Percentiles rank a stretch among this genome's conserved stretches.
These are phyloP conservation scores for Pandion haliaetus DNA, from an alignment of 2,113 vertebrate species.

Conservation along the genomic window DNA sequence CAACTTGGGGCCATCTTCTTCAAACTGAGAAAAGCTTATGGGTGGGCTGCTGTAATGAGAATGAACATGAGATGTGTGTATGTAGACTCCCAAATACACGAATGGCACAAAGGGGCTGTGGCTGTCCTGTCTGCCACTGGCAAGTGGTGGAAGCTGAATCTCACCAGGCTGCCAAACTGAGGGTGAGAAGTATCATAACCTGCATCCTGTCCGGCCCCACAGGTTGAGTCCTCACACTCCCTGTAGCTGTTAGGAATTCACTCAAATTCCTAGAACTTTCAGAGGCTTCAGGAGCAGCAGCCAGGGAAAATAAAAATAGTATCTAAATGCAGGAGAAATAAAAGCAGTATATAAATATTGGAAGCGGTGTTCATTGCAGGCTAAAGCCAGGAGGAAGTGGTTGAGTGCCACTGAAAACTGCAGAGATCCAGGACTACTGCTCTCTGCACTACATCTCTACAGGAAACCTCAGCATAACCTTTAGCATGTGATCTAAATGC, in stretches of 20 bases:
- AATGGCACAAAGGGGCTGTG: neutral
- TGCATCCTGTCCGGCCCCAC: accelerated
- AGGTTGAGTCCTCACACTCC: neutral
- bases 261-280: neutral
- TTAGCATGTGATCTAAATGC: neutral
- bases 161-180: neutral
- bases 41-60: neutral
- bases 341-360: neutral
- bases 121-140: neutral
- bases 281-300: neutral
- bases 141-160: neutral
- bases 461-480: neutral
- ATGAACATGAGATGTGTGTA: neutral
- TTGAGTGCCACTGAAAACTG: neutral
- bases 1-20: neutral
- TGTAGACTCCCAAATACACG: neutral
- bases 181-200: neutral
- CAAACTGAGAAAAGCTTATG: neutral
- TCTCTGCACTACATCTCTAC: neutral
- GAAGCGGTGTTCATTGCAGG: neutral
- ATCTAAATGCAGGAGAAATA: neutral
- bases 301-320: neutral
- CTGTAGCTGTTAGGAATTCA: neutral
- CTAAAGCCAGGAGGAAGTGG: neutral
- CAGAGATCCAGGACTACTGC: neutral